Evolutionary conservation across 35 echinoderm and acorn worm species (phyloP).

Genomic region (Apostichopus japonicus): DNA sequence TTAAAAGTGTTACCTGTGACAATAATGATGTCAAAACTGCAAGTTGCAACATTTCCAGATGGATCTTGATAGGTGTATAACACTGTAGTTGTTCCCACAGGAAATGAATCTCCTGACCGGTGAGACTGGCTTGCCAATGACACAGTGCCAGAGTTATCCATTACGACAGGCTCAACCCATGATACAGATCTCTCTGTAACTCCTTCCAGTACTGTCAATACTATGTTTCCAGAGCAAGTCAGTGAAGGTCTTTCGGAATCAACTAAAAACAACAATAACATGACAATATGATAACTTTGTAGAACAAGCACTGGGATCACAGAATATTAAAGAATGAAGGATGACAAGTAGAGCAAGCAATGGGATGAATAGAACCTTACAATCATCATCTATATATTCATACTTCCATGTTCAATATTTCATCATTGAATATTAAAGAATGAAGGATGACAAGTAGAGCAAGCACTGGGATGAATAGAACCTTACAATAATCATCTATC

Average conservation of each 20-base stretch:
- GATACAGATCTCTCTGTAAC: constrained; percentile 19
- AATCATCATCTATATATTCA: too few species aligned
- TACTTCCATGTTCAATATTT: too few species aligned
- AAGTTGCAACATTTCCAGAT: constrained; percentile 39
- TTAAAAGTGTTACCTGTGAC: constrained; percentile 17
- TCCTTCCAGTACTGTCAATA: constrained; percentile 23
- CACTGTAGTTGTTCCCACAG: constrained; percentile 54
- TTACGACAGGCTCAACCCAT: constrained; percentile 7
- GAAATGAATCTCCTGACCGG: constrained; percentile 23
- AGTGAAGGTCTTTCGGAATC: constrained; percentile 27
- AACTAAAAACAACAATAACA: neutral
- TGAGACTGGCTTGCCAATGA: neutral
- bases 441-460: too few species aligned
- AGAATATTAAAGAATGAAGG: too few species aligned
- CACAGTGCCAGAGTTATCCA: constrained; percentile 42
- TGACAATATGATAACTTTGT: too few species aligned
- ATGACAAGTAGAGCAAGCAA: too few species aligned
- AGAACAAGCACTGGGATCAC: too few species aligned
- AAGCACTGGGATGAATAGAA: too few species aligned
- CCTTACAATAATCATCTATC: too few species aligned
- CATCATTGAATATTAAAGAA: too few species aligned
- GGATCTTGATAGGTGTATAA: constrained; percentile 39
- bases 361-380: too few species aligned
- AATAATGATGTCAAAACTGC: constrained; percentile 47
- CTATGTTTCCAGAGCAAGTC: constrained; percentile 22